These are phyloP conservation scores for Morone saxatilis DNA, from an alignment of 2,113 vertebrate species.

Conservation along the genomic window DNA sequence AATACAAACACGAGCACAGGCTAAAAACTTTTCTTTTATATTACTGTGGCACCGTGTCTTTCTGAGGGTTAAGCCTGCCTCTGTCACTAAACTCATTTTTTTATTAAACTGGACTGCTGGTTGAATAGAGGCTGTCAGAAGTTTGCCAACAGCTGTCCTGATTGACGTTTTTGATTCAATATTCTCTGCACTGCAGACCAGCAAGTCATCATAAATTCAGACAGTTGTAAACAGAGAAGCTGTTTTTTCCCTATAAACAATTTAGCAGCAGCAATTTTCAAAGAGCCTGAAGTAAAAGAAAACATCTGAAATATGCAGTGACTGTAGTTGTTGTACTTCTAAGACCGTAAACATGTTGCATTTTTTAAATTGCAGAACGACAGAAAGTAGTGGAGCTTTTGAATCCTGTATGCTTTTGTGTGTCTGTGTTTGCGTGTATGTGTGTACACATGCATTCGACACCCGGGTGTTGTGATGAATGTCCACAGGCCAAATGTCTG, in stretches of 20 bases:
- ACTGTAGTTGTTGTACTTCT: neutral
- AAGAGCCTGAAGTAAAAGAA: neutral
- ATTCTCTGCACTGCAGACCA: too few species aligned
- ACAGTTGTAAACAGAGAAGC: conserved; percentile 20
- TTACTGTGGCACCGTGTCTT: neutral
- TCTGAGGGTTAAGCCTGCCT: neutral
- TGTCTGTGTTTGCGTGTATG: neutral
- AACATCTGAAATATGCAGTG: neutral
- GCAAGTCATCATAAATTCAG: neutral
- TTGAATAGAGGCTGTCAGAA: neutral
- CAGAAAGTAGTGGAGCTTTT: neutral
- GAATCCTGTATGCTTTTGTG: neutral
- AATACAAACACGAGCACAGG: neutral
- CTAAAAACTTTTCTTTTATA: neutral
- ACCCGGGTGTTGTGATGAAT: conserved; percentile 39
- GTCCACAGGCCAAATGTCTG: conserved; percentile 30
- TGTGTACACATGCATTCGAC: neutral
- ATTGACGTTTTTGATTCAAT: too few species aligned
- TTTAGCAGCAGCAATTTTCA: conserved; percentile 6
- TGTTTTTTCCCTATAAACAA: conserved; percentile 15
- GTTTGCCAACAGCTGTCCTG: too few species aligned
- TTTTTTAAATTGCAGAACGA: neutral
- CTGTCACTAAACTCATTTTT: neutral
- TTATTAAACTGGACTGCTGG: neutral
- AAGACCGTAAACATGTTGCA: neutral